These are phyloP conservation scores for Meteorus sp. DNA, from an alignment of 1,140 invertebrate species.

Conservation along the genomic window DNA sequence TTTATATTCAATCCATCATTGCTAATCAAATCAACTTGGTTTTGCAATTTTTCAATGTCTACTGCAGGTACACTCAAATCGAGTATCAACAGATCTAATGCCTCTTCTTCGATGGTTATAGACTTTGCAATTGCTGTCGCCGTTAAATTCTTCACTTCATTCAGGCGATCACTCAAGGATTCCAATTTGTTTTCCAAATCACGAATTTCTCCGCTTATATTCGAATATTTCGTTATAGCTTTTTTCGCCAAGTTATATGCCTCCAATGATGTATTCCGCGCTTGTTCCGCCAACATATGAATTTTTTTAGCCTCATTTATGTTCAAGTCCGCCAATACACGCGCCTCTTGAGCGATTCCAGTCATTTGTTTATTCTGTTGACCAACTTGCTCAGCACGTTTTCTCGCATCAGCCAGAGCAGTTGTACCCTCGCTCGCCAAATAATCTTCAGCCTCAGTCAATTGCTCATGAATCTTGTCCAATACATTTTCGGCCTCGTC, in stretches of 20 bases:
- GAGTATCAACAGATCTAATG: conserved; percentile 75
- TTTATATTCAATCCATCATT: conserved; percentile 68
- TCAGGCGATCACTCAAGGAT: conserved; percentile 46
- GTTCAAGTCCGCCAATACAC: conserved; percentile 75
- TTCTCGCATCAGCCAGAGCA: conserved; percentile 77
- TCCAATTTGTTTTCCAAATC: conserved; percentile 69
- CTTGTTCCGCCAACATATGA: conserved; percentile 74
- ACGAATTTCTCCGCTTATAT: conserved; percentile 71
- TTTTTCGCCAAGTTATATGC: conserved; percentile 82
- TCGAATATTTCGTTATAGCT: conserved; percentile 77
- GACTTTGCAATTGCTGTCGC: conserved; percentile 73
- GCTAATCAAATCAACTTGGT: conserved; percentile 65
- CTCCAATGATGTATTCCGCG: conserved; percentile 78
- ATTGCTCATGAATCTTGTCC: conserved; percentile 69
- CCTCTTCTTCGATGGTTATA: conserved; percentile 75
- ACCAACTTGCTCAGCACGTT: conserved; percentile 83
- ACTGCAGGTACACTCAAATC: conserved; percentile 74
- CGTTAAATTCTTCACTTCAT: conserved; percentile 68
- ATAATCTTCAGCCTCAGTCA: conserved; percentile 72
- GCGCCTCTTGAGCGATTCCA: conserved; percentile 82
- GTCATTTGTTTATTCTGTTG: conserved; percentile 91
- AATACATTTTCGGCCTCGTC: conserved; percentile 75
- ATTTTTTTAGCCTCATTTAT: conserved; percentile 78
- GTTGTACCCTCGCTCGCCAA: conserved; percentile 78
- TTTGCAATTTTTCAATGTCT: conserved; percentile 70